Evolutionary conservation across 2,797 vertebrate genomes (phyloP).

Genomic region (Oreochromis grahami): DNA sequence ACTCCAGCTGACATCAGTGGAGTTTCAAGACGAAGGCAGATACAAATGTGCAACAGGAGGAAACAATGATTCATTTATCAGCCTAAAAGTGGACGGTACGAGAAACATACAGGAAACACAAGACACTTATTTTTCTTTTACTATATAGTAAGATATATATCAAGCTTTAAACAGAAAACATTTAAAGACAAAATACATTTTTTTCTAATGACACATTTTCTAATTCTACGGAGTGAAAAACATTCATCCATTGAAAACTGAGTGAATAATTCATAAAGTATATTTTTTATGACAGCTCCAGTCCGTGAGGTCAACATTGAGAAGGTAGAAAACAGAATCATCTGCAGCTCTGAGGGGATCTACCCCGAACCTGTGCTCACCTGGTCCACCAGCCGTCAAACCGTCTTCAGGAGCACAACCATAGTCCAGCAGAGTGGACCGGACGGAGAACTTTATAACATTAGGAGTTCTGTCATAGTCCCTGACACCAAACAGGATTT

Average conservation of each 20-base stretch:
- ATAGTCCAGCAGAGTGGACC: not conserved
- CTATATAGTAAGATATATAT: not conserved
- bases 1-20: conserved; percentile 56
- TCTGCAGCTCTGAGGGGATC: conserved; percentile 39
- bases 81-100: conserved; percentile 57
- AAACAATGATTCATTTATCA: not conserved
- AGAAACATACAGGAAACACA: not conserved
- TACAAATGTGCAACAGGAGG: conserved; percentile 69
- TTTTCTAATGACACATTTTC: not conserved
- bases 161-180: rapidly evolving
- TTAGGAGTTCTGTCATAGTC: conserved; percentile 10
- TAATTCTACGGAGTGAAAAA: not conserved
- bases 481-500: not conserved
- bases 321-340: not conserved
- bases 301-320: conserved; percentile 13
- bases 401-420: rapidly evolving
- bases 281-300: conserved; percentile 3
- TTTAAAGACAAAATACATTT: not conserved
- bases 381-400: conserved; percentile 17
- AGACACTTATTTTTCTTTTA: rapidly evolving
- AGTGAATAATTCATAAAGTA: not conserved
- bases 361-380: conserved; percentile 38
- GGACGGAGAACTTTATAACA: not conserved
- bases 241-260: not conserved
- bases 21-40: conserved; percentile 47